Conservation (phyloP, 2,888 invertebrate genomes). For the Hirudinaria manillensis region DNA sequence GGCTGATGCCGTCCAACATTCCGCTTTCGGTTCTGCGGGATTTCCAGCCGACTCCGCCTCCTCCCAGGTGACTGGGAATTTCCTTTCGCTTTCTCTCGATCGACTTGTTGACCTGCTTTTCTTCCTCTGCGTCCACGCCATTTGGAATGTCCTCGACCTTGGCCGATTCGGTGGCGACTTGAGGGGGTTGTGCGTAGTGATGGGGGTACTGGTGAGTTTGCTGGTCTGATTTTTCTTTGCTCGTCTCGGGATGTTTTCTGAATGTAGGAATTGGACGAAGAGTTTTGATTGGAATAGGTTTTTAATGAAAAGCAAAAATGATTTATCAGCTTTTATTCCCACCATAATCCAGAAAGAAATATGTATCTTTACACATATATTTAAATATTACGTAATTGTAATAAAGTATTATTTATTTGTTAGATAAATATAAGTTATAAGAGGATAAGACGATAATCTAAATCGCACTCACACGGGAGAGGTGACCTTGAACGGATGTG, state of each 20-base stretch:
- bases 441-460: too few species aligned
- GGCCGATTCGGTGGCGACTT: background rate
- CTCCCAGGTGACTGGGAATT: background rate
- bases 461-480: background rate
- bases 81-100: background rate
- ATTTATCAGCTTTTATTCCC: too few species aligned
- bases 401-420: too few species aligned
- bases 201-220: background rate
- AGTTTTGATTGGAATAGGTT: too few species aligned
- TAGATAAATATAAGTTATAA: too few species aligned
- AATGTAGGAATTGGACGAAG: background rate
- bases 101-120: background rate
- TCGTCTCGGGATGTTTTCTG: background rate
- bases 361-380: too few species aligned
- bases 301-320: too few species aligned
- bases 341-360: too few species aligned
- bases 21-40: background rate
- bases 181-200: background rate
- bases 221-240: too few species aligned
- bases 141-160: background rate
- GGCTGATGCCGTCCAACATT: constrained; percentile 25
- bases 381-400: too few species aligned
- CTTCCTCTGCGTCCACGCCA: background rate
- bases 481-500: constrained; percentile 19
- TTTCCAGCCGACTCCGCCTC: constrained; percentile 28